These are phyloP conservation scores for Portevinia maculata DNA, from an alignment of 2,888 invertebrate species.

Conservation along the genomic window DNA sequence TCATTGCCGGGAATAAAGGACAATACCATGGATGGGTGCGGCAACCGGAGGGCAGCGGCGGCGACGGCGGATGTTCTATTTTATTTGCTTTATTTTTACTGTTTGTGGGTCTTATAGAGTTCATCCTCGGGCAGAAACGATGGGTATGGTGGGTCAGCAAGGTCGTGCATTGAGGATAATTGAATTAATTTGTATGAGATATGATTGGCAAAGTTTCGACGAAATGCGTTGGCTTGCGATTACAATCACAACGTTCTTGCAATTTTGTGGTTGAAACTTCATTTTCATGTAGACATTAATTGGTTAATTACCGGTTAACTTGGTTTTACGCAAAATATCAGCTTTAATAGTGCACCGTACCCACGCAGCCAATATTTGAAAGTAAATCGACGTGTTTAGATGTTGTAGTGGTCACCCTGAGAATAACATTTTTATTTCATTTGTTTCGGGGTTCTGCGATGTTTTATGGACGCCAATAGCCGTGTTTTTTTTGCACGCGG, in stretches of 20 bases:
- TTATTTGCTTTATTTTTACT: slow-evolving; percentile 35
- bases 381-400: too few species aligned
- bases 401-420: too few species aligned
- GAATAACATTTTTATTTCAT: too few species aligned
- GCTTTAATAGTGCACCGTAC: not conserved
- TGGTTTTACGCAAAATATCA: slow-evolving; percentile 17
- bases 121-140: slow-evolving; percentile 48
- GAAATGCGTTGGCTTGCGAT: slow-evolving; percentile 35
- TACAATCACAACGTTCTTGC: slow-evolving; percentile 11
- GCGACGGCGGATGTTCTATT: slow-evolving; percentile 39
- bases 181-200: slow-evolving; percentile 71
- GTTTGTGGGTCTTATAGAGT: not conserved
- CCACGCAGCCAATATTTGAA: too few species aligned
- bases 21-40: slow-evolving; percentile 12
- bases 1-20: slow-evolving; percentile 38
- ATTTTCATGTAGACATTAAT: slow-evolving; percentile 58
- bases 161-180: slow-evolving; percentile 56
- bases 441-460: too few species aligned
- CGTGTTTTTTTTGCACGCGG: too few species aligned
- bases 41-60: not conserved
- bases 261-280: slow-evolving; percentile 49
- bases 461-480: too few species aligned
- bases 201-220: slow-evolving; percentile 65
- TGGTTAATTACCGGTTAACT: slow-evolving; percentile 53
- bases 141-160: slow-evolving; percentile 48